Evolutionary conservation across 2,797 vertebrate genomes (phyloP), one percentile per base, ranked within the genome.

Genomic region (Coreius guichenoti): DNA sequence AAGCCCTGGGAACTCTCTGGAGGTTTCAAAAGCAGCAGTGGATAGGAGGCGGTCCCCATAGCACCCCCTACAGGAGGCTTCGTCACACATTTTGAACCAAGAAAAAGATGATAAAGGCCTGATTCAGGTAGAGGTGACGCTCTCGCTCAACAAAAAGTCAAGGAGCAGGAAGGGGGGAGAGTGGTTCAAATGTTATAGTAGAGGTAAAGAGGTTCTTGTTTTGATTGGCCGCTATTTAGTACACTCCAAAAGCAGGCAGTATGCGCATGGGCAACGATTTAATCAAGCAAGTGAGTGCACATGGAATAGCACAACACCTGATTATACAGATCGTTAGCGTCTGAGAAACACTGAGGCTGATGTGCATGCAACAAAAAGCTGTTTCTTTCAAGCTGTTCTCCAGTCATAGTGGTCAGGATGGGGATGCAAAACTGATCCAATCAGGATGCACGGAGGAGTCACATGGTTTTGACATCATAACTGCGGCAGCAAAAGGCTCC

Each of bases 391-490:
- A 47, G 81, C 81, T 68, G 81, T 83, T 63, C 75, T 83, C 75
- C 75, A 85, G 68, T 45, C 68, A 76, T 80, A 88, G 77, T 84
- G 83, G 43, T 83, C 85, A 85, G 80, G 83, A 54, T 49, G 26
- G 54, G 85, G 56, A 82, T 65, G 36, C 81, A 86, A 61, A 83
- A 84, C 43, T 29, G 58, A 85, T 89, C 89, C 89, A 88, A 88
- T 89, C 69, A 86, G 78, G 65, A 83, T 39, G 77, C 77, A 72
- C 39, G 47, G 78, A 82, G 75, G 84, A 87, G 84, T 88, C 88
- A 88, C 86, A 68, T 85, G 86, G 78, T 58, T 87, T 86, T 89
- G 87, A 90, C 90, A 90, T 90, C 88, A 89, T 90, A 86, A 81
- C 86, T 86, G 88, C 76, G 56, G 80, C 79, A 86, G 87, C 87